phyloP scores from a whole-genome alignment of 1,140 invertebrate species.

The Drosophila willistoni region DNA sequence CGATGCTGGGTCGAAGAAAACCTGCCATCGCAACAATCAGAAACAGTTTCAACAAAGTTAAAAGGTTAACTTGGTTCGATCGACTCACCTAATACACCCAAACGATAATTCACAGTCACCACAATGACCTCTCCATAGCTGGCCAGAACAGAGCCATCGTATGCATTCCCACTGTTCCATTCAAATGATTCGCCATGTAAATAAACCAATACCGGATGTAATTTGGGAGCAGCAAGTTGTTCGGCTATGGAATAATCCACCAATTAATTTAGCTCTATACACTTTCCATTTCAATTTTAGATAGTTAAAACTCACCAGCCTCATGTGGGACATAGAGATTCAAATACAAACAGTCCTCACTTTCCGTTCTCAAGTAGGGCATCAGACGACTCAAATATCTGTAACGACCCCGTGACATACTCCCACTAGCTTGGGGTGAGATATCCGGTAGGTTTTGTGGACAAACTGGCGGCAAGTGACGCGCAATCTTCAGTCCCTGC shows the following conservation, averaged over 20 bases:
- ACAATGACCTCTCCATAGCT: slow-evolving; percentile 96
- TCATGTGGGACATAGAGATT: slow-evolving; percentile 95
- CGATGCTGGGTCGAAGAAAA: slow-evolving; percentile 90
- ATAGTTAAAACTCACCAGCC: slow-evolving; percentile 83
- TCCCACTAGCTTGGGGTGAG: slow-evolving; percentile 57
- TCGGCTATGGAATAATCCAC: slow-evolving; percentile 15
- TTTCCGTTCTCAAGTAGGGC: slow-evolving; percentile 90
- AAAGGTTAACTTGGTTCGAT: neutral
- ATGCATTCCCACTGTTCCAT: slow-evolving; percentile 96
- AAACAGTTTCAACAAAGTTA: neutral
- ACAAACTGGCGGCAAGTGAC: slow-evolving; percentile 92
- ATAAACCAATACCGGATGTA: slow-evolving; percentile 92
- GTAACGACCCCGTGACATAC: slow-evolving; percentile 86
- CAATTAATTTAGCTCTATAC: neutral
- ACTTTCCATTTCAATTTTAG: neutral
- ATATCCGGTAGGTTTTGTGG: slow-evolving; percentile 89
- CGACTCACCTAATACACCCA: slow-evolving; percentile 92
- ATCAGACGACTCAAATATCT: slow-evolving; percentile 88
- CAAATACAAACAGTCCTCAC: slow-evolving; percentile 96
- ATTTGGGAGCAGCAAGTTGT: slow-evolving; percentile 16
- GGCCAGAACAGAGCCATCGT: slow-evolving; percentile 94
- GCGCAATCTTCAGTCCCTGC: slow-evolving; percentile 88
- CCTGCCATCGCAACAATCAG: slow-evolving; percentile 84
- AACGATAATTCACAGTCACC: slow-evolving; percentile 95
- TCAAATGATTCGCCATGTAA: slow-evolving; percentile 96